Evolutionary conservation across 2,113 vertebrate species (phyloP), one percentile per base, ranked within the genome.

Genomic region (Polyodon spathula): DNA sequence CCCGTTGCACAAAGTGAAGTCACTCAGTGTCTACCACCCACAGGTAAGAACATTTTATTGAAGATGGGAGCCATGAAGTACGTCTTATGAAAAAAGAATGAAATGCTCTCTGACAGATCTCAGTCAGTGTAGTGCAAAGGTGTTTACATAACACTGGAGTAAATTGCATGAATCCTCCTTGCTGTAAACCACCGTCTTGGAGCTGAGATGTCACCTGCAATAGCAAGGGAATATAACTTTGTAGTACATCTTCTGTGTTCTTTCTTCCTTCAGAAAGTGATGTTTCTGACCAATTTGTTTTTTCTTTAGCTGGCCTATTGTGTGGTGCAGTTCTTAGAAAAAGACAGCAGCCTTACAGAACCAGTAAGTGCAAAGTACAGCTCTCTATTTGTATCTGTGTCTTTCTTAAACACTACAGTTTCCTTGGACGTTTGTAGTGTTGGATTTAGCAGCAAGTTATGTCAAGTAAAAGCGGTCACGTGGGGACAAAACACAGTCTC

Each of bases 281-380:
- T 8, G 51, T 64, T 62, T 56, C 15, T 14, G 14, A 11, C 55
- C 2, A 44, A 42, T 67, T 15, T n/a, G 6, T 58, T 58, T 63
- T 63, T 39, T 55, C 52, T 61, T 15, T 83, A 97, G 95, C 70
- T 98, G 82, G 95, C 95, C 0, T 98, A 98, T 82, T 98, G 95
- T 61, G 95, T 98, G 74, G 95, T 98, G 42, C 95, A 98, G 73
- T 98, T 98, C 78, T 77, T 98, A 85, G 95, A 98, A 84, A 98
- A 98, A 79, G 95, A 98, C 83, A 97, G 95, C 86, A 92, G 93
- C 61, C 86, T 98, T 65, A 98, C 95, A 0, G 95, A 98, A 61
- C 92, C 94, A 37, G 95, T 97, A 84, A 92, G 87, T 86, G 58
- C 58, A 43, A 27, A 40, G 40, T n/a, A 27, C 46, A 43, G 41